Evolutionary conservation across 2,797 vertebrate species (phyloP), one percentile per base, ranked within the genome.

Genomic region (Hypotaenidia okinawae): DNA sequence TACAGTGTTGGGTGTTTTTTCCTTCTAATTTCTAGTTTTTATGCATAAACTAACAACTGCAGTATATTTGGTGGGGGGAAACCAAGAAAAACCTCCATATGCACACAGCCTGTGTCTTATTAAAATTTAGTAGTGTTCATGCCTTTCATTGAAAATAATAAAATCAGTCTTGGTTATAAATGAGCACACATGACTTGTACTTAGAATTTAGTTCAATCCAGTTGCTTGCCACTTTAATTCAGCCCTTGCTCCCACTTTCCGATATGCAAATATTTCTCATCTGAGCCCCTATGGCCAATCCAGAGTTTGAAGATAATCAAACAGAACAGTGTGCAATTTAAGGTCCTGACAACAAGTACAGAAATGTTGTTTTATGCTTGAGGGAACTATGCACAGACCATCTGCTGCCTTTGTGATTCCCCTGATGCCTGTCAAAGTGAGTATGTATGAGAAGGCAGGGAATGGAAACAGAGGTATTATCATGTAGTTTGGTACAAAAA

Each of bases 291-390:
- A 30, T 28, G 86, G 95, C 92, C 92, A 97, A 89, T 52, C 14
- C 66, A 86, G 64, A 84, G 79, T 91, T 97, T 96, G 95, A 97
- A 97, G 97, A 96, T 97, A 97, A 98, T 97, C 95, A 93, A 91
- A 97, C 35, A 93, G 72, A 98, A 90, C 94, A 96, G 82, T 89
- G 91, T 96, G 91, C 91, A 95, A 95, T 94, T 95, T 95, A 96
- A 98, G 97, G 95, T 97, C 94, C 90, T 94, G 88, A 97, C 76
- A 96, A 94, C 83, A 95, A 92, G 93, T 72, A 87, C 83, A 96
- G 94, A 95, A 97, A 97, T 92, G 94, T 78, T 97, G 97, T 91
- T 97, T 97, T 94, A 93, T 95, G 97, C 97, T 97, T 96, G 87
- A 97, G 96, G 97, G 96, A 97, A 64, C 92, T 63, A 81, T 84